These are phyloP conservation scores for Drosophila novamexicana DNA, from an alignment of 1,140 invertebrate species.

Conservation along the genomic window DNA sequence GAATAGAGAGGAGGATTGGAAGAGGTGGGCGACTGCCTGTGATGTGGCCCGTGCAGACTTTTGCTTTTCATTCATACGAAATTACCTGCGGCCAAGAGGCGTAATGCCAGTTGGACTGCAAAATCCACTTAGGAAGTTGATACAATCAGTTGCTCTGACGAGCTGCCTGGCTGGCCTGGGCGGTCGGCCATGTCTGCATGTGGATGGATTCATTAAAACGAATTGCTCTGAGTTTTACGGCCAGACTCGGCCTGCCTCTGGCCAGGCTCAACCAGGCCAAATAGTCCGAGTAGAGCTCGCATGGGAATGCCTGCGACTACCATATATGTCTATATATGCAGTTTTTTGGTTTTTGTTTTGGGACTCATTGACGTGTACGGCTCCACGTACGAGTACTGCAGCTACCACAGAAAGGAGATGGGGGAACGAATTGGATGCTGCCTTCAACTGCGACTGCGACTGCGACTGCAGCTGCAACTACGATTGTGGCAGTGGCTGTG, in stretches of 20 bases:
- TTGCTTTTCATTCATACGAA: slow-evolving; percentile 83
- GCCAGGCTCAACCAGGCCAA: slow-evolving; percentile 38
- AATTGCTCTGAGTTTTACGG: slow-evolving; percentile 77
- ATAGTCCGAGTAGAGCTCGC: slow-evolving; percentile 35
- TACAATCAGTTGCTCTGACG: slow-evolving; percentile 77
- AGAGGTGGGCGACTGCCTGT: background rate
- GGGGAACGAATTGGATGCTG: slow-evolving; percentile 14
- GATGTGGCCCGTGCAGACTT: slow-evolving; percentile 50
- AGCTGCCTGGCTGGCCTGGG: slow-evolving; percentile 10
- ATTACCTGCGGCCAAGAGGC: slow-evolving; percentile 81
- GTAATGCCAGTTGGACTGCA: slow-evolving; percentile 83
- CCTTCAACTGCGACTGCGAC: slow-evolving; percentile 14
- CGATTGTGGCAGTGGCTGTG: slow-evolving; percentile 18
- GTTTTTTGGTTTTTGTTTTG: slow-evolving; percentile 75
- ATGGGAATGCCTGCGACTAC: slow-evolving; percentile 34
- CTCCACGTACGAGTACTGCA: slow-evolving; percentile 38
- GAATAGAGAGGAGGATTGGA: background rate
- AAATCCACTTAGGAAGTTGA: slow-evolving; percentile 83
- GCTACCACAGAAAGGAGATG: background rate
- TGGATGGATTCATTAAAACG: slow-evolving; percentile 82
- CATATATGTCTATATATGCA: slow-evolving; percentile 42
- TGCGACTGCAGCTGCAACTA: slow-evolving; percentile 4
- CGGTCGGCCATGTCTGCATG: slow-evolving; percentile 28
- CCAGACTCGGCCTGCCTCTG: slow-evolving; percentile 42
- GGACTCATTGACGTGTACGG: slow-evolving; percentile 75